These are phyloP conservation scores for Chelonoidis abingdonii DNA, from an alignment of 2,113 vertebrate species.

Conservation along the genomic window DNA sequence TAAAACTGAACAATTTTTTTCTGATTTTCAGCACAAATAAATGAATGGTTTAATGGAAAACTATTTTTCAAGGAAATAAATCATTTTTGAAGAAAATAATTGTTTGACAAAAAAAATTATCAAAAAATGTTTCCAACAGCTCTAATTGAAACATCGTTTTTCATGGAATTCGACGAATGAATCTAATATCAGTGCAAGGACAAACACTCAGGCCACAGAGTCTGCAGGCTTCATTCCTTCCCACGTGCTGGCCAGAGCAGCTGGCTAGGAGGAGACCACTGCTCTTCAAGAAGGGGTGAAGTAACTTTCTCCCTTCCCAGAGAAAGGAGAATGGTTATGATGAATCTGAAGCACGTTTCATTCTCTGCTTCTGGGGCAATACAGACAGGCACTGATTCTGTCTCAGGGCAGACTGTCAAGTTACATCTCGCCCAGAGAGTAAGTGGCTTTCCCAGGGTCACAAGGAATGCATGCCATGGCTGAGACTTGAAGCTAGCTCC, in stretches of 20 bases:
- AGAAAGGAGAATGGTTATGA: neutral
- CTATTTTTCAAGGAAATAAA: neutral
- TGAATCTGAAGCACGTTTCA: rapidly evolving
- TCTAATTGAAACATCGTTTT: neutral
- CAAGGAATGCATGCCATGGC: neutral
- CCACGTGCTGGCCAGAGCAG: neutral
- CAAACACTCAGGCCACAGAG: neutral
- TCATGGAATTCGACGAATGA: neutral
- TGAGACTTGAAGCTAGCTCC: neutral
- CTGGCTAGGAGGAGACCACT: neutral
- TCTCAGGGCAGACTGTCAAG: neutral
- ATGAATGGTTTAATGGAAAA: neutral
- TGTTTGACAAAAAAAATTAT: neutral
- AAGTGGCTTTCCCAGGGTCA: neutral
- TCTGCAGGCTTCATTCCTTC: neutral
- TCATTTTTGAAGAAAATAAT: neutral
- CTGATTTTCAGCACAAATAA: neutral
- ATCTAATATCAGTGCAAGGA: neutral
- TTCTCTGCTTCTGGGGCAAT: neutral
- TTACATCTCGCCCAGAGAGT: neutral
- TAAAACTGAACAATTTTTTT: neutral
- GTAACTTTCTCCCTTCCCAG: neutral
- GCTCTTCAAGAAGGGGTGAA: neutral
- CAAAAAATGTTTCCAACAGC: neutral
- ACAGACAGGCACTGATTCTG: neutral